Evolutionary conservation across 2,113 vertebrate genomes (phyloP).

Genomic region (Sprattus sprattus): DNA sequence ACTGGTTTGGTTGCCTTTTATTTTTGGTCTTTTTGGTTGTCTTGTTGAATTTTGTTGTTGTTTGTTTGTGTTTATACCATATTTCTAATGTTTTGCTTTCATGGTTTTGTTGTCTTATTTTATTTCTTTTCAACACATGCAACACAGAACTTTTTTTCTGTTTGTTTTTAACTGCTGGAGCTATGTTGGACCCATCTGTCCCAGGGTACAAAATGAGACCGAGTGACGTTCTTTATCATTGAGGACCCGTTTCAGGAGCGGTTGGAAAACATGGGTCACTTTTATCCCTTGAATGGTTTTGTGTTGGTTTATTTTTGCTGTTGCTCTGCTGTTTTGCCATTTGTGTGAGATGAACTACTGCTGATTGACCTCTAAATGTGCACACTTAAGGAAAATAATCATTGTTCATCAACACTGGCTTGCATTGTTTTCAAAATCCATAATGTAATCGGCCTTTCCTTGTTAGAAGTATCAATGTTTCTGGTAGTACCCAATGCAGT

Average conservation of each 20-base stretch:
- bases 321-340: neutral
- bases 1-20: neutral
- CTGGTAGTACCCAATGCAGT: neutral
- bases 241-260: too few relatives aligned
- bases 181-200: neutral
- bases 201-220: neutral
- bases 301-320: neutral
- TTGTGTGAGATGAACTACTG: neutral
- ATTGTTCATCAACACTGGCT: neutral
- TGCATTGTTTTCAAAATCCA: neutral
- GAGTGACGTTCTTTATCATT: too few relatives aligned
- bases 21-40: neutral
- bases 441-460: neutral
- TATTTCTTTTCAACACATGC: neutral
- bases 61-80: neutral
- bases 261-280: neutral
- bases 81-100: neutral
- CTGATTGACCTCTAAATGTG: neutral
- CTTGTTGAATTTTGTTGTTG: neutral
- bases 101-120: neutral
- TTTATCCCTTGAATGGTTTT: neutral
- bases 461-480: neutral
- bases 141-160: neutral
- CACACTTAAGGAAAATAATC: neutral
- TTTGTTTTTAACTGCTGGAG: neutral